Evolutionary conservation across 2,888 invertebrate species (phyloP), one percentile per base, ranked within the genome.

Genomic region (Xestia c-nigrum): DNA sequence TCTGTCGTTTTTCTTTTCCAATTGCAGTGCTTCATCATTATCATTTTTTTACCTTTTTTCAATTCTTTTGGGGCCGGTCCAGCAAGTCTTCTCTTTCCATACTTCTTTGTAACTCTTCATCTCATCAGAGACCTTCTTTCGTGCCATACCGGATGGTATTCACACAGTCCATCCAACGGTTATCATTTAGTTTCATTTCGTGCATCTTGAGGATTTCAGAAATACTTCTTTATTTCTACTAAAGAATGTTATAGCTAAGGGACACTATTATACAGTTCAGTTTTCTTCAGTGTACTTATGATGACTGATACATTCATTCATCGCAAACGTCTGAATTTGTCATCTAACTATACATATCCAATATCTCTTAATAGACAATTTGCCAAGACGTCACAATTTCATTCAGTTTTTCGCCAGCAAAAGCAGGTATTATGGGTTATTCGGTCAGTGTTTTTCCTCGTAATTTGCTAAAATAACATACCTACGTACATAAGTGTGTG

Each of bases 381-480:
- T 24, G 31, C 12, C n/a, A 47, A 24, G 38, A 64, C 31, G 50
- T 67, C 52, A 67, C 19, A 47, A 24, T 55, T 63, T 76, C 63
- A 50, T 70, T 71, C 64, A 57, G 0, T 1, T 72, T 10, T 59
- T 31, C 43, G 9, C 72, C 38, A 72, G 16, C 38, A 52, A 65
- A 40, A 73, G 4, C 46, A 16, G 46, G 10, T 75, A 52, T 55
- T n/a, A 4, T 43, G 14, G 71, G n/a, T 78, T 50, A 77, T 50
- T 70, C 65, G 57, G 65, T 66, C 52, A 46, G 14, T 16, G 16
- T 59, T 68, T 67, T 73, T 47, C 73, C 31, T 46, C 70, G 63
- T 78, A 52, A 79, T 82, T 81, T 78, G 76, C 61, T 55, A 76
- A 80, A 79, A 71, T 63, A 63, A 74, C 69, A 63, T 59, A 31